Evolutionary conservation across 1,140 invertebrate genomes (phyloP).

Genomic region (Lucilia cuprina): DNA sequence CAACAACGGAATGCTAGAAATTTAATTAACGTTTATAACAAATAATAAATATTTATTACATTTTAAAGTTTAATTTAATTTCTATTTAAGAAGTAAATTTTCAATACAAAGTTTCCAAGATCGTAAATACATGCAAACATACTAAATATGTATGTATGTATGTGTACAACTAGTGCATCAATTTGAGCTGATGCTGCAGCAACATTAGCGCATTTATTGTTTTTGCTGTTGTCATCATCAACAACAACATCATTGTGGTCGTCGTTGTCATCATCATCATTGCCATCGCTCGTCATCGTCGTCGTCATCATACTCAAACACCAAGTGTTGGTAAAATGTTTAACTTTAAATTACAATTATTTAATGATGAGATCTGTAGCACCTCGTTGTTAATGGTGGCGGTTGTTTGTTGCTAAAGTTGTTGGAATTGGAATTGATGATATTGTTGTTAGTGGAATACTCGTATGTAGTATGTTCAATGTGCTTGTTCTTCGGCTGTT

Average conservation of each 20-base stretch:
- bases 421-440: conserved; percentile 26
- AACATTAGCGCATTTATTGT: not conserved
- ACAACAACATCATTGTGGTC: not conserved
- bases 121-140: not conserved
- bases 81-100: conserved; percentile 2
- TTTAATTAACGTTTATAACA: conserved; percentile 17
- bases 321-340: not conserved
- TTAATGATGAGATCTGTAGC: conserved; percentile 32
- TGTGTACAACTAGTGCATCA: too few relatives aligned
- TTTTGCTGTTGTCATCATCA: not conserved
- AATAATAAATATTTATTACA: conserved; percentile 20
- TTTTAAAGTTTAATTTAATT: conserved; percentile 9
- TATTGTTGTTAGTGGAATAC: conserved; percentile 25
- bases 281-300: not conserved
- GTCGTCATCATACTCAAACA: not conserved
- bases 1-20: not conserved
- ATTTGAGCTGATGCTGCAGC: not conserved
- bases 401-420: conserved; percentile 8
- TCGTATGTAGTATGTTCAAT: conserved; percentile 14
- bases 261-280: not conserved
- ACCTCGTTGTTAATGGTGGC: conserved; percentile 28
- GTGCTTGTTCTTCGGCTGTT: conserved; percentile 25
- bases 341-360: conserved; percentile 32
- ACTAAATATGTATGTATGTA: too few relatives aligned
- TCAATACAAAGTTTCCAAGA: not conserved